Evolutionary conservation across 1,140 invertebrate genomes (phyloP), one percentile per base, ranked within the genome.

Genomic region (Penaeus indicus): DNA sequence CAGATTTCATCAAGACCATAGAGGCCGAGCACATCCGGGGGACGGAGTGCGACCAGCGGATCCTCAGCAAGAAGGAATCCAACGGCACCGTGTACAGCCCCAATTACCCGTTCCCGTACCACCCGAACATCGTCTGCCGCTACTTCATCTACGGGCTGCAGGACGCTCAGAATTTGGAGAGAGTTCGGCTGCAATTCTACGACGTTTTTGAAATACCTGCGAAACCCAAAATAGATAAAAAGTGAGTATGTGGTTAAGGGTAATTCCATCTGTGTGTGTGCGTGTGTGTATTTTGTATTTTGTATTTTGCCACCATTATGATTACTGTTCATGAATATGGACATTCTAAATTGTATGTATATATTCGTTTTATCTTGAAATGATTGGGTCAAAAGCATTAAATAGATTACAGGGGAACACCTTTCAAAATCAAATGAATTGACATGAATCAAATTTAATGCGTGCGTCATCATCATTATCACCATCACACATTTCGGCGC

Each of bases 71-170:
- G 94, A 97, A 97, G 93, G 96, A 97, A 94, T 97, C 97, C 75
- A 96, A 95, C 91, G 98, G 98, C 91, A 95, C 94, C 92, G 97
- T 99, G 90, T 97, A 96, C 93, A 98, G 97, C 94, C 98, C 98
- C 90, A 98, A 98, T 94, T 99, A 97, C 94, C 98, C 98, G 91
- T 97, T 95, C 94, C 96, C 96, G 78, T 99, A 98, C 94, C 96
- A 98, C 93, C 96, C 96, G 91, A 98, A 98, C 94, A 96, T 97
- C 92, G 97, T 98, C 90, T 99, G 98, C 94, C 96, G 97, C 93
- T 99, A 99, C 94, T 99, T 98, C 95, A 97, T 99, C 92, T 99
- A 99, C 94, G 98, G 91, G 90, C 96, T 99, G 94, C 97, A 98
- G 94, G 97, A 99, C 93, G 95, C 96, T 84, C 97, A 99, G 93